Conservation (phyloP, 2,113 vertebrate species). For the Rynchops niger region DNA sequence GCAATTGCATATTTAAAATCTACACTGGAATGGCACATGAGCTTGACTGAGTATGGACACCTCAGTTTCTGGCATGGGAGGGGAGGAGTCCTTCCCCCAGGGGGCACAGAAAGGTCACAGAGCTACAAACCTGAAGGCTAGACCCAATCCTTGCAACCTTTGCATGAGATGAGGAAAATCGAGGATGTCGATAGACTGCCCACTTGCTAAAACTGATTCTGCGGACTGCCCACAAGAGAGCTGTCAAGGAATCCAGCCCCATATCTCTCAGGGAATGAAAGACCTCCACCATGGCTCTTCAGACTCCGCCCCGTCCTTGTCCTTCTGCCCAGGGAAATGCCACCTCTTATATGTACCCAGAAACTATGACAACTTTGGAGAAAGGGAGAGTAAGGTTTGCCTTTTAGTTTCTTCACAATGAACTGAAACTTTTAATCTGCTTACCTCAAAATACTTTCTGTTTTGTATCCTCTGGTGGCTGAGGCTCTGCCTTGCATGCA, state of each 20-base stretch:
- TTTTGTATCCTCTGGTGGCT: background rate
- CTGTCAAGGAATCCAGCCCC: background rate
- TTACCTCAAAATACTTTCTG: background rate
- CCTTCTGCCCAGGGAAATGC: background rate
- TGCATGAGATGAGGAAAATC: background rate
- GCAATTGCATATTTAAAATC: slow-evolving; percentile 4
- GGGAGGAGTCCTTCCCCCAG: background rate
- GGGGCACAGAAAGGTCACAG: background rate
- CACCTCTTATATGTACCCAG: fast-evolving
- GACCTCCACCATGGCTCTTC: background rate
- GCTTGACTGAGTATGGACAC: background rate
- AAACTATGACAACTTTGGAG: background rate
- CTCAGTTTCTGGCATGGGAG: background rate
- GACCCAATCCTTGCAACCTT: background rate
- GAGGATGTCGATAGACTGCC: background rate
- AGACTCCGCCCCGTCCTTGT: background rate
- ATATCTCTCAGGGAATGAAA: background rate
- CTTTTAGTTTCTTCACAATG: background rate
- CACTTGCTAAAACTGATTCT: background rate
- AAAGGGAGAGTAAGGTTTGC: background rate
- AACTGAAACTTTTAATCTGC: background rate
- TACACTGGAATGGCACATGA: background rate
- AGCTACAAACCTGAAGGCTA: background rate
- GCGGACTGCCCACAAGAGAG: background rate
- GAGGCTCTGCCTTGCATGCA: background rate